Percentiles rank a stretch among this genome's conserved stretches.
phyloP scores from a whole-genome alignment of 2,797 vertebrate genomes.

The Rousettus madagascariensis region DNA sequence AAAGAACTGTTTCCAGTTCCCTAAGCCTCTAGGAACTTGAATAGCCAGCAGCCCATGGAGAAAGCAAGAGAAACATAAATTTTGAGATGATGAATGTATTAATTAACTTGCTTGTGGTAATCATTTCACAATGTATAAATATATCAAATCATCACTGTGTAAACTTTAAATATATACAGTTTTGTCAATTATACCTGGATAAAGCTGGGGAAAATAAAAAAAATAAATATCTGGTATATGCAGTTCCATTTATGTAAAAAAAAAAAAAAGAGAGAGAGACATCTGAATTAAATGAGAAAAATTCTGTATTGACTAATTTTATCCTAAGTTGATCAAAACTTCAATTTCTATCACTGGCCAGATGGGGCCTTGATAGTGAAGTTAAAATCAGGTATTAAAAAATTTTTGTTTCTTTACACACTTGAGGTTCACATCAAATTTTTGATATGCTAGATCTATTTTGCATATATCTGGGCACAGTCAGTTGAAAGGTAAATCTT shows the following conservation, averaged over 20 bases:
- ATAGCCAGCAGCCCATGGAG: neutral
- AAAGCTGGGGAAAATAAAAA: neutral
- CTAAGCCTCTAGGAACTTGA: neutral
- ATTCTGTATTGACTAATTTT: neutral
- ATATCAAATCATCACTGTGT: neutral
- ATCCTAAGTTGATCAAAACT: neutral
- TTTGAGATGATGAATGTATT: neutral
- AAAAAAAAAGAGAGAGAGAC: neutral
- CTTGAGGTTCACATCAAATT: neutral
- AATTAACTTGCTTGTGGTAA: neutral
- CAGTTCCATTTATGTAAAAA: neutral
- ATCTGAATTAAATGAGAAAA: slow-evolving; percentile 39
- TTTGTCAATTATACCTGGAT: neutral
- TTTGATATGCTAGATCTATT: neutral
- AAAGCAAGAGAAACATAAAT: neutral
- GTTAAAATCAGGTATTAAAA: slow-evolving; percentile 5
- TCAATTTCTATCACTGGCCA: slow-evolving; percentile 13
- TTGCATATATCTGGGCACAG: neutral
- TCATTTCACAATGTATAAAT: neutral
- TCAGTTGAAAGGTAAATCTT: neutral
- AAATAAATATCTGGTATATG: neutral
- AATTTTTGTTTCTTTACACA: neutral
- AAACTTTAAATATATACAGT: neutral
- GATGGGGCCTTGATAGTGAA: slow-evolving; percentile 9
- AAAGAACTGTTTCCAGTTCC: neutral